Evolutionary conservation across 2,888 invertebrate species (phyloP), one percentile per base, ranked within the genome.

Genomic region (Metallyticus violacea): DNA sequence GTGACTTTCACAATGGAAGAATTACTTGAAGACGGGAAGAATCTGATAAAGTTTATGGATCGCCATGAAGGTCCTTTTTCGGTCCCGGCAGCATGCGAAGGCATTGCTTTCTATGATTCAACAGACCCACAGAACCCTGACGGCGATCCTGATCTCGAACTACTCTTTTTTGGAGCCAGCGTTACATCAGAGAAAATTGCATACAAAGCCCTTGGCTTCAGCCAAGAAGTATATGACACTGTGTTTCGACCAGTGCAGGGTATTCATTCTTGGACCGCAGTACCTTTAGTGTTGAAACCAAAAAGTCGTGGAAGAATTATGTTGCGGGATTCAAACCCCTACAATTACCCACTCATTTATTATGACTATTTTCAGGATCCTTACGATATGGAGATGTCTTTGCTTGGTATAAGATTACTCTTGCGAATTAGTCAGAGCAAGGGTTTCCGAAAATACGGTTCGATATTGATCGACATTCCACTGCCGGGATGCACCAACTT

Each of bases 341-440:
- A 95, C 88, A 95, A 96, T 0, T 95, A 96, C 88, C 98, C 98
- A 0, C 94, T 96, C 22, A 96, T 99, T 86, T 96, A 97, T 90
- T 98, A 98, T 0, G 98, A 99, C 91, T 99, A 99, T 91, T 96
- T 99, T 90, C 95, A 97, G 0, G 95, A 91, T 7, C 90, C 91
- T 29, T 88, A 90, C 29, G 93, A 93, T 86, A 85, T 90, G 7
- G 88, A 88, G 15, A 88, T 88, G 9, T 81, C 90, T 76, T 88
- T 90, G 5, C 89, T 89, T 87, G 90, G 90, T n/a, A 82, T 88
- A 27, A 88, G 87, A 81, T 28, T 91, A 6, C 90, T 89, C 6
- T 85, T 91, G 28, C 89, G 90, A 86, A 93, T 97, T 25, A 97
- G 97, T 0, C 95, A 95, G 87, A 95, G 96, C 0, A 94, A 95